Base-by-base conservation (phyloP, 1,140 invertebrate genomes). In the Lucilia sericata region DNA sequence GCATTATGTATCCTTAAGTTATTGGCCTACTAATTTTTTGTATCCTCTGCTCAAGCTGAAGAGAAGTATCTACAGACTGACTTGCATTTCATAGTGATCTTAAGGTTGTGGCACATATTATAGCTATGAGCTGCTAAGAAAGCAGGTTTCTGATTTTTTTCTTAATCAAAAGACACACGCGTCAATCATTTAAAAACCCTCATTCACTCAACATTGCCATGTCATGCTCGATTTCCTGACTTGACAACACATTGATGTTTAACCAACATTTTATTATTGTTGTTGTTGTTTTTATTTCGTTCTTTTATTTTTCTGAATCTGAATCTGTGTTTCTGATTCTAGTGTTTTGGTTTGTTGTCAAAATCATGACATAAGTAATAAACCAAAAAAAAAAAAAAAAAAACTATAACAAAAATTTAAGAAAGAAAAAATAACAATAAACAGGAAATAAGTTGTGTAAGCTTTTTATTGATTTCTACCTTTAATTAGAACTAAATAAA, bases 211-310 rank as follows among this genome's bases (percentile, higher is more conserved):
- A 75, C 82, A 83, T 49, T 83, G 82, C 82, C 42, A 51, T 75
- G 82, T 83, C 82, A 83, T 75, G 82, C 65, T 51, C 60, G 82
- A 83, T 83, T 83, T 83, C 70, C 65, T 83, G 82, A 83, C 82
- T 83, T 83, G 82, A 42, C 82, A 83, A 83, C 49, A 51, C 49
- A 82, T 30, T 60, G 80, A 65, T 82, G 80, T 78, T 74, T 25
- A 17, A 30, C 36, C 75, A 36, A n/a, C 74, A 12, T 5, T 17
- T 17, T 14, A 19, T 12, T 34, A 9, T 19, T 42, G 75, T 74
- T 34, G 34, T 36, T 30, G 25, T 75, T 8, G 21, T 21, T 74
- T 0, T 74, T 30, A 9, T 42, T 36, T 36, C n/a, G 2, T 36
- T 42, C 17, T 30, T 12, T 36, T 9, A 25, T 14, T 47, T 47